These are phyloP conservation scores for Taenaris catops DNA, from an alignment of 2,888 invertebrate species.

Conservation along the genomic window DNA sequence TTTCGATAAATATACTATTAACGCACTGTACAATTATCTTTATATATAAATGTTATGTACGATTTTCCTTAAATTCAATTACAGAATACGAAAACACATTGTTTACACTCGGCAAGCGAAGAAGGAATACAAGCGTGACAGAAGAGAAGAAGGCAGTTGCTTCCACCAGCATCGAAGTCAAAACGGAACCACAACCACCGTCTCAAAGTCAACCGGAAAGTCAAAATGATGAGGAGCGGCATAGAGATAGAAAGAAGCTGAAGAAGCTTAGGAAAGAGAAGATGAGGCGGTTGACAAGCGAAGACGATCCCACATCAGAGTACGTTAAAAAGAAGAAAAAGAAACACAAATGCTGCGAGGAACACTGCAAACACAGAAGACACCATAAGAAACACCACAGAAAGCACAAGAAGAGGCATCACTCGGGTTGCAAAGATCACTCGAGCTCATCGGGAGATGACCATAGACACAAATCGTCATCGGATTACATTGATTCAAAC, in stretches of 20 bases:
- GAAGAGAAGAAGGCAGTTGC: conserved; percentile 73
- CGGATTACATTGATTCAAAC: conserved; percentile 61
- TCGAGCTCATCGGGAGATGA: conserved; percentile 76
- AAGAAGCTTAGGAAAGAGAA: conserved; percentile 86
- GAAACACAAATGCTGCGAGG: conserved; percentile 84
- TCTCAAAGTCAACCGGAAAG: conserved; percentile 24
- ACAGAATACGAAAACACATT: conserved; percentile 92
- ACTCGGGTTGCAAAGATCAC: conserved; percentile 69
- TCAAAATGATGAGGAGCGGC: conserved; percentile 58
- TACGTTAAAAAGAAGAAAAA: conserved; percentile 83
- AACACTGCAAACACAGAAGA: conserved; percentile 84
- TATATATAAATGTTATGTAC: too few relatives aligned
- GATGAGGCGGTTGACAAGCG: conserved; percentile 59
- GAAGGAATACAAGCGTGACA: conserved; percentile 82
- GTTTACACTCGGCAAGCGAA: conserved; percentile 86
- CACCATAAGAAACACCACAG: conserved; percentile 90
- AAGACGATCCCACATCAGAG: conserved; percentile 59
- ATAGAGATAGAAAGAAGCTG: conserved; percentile 82
- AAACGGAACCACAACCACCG: conserved; percentile 32
- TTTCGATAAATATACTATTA: too few relatives aligned
- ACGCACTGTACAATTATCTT: too few relatives aligned
- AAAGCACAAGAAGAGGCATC: conserved; percentile 88
- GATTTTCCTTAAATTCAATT: too few relatives aligned
- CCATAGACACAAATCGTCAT: conserved; percentile 56
- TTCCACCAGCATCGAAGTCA: conserved; percentile 36